Evolutionary conservation across 2,797 vertebrate genomes (phyloP).

Genomic region (Amblyopsis hoosieri): DNA sequence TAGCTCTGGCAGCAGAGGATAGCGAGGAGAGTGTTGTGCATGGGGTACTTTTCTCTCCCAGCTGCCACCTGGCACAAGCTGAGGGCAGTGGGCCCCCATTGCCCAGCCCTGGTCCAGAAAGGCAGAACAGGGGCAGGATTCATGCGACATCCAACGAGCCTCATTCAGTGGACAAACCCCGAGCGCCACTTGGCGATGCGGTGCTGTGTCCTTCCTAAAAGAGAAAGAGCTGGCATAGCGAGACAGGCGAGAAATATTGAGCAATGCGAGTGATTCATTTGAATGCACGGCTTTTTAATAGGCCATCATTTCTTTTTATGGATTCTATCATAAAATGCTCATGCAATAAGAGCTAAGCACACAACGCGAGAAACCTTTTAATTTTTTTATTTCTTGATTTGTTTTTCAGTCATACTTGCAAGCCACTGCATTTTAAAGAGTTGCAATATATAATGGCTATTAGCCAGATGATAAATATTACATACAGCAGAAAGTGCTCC

Average conservation of each 20-base stretch:
- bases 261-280: slow-evolving; percentile 38
- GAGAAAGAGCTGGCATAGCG: slow-evolving; percentile 32
- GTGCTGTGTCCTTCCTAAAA: slow-evolving; percentile 44
- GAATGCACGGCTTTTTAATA: slow-evolving; percentile 29
- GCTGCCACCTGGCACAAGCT: slow-evolving; percentile 82
- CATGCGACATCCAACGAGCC: slow-evolving; percentile 72
- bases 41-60: slow-evolving; percentile 70
- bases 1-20: slow-evolving; percentile 45
- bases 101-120: slow-evolving; percentile 72
- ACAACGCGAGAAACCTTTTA: neutral
- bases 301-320: slow-evolving; percentile 34
- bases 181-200: slow-evolving; percentile 62
- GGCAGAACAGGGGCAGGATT: slow-evolving; percentile 77
- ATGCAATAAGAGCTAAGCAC: slow-evolving; percentile 12
- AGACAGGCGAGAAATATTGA: slow-evolving; percentile 46
- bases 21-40: slow-evolving; percentile 57
- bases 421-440: slow-evolving; percentile 46
- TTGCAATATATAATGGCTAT: slow-evolving; percentile 25
- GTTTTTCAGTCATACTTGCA: slow-evolving; percentile 43
- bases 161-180: slow-evolving; percentile 71
- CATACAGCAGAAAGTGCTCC: slow-evolving; percentile 26
- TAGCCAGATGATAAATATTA: slow-evolving; percentile 36
- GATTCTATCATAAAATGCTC: slow-evolving; percentile 42
- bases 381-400: slow-evolving; percentile 36
- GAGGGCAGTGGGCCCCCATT: slow-evolving; percentile 66